phyloP scores from a whole-genome alignment of 2,113 vertebrate genomes.

The Herpetotheres cachinnans region DNA sequence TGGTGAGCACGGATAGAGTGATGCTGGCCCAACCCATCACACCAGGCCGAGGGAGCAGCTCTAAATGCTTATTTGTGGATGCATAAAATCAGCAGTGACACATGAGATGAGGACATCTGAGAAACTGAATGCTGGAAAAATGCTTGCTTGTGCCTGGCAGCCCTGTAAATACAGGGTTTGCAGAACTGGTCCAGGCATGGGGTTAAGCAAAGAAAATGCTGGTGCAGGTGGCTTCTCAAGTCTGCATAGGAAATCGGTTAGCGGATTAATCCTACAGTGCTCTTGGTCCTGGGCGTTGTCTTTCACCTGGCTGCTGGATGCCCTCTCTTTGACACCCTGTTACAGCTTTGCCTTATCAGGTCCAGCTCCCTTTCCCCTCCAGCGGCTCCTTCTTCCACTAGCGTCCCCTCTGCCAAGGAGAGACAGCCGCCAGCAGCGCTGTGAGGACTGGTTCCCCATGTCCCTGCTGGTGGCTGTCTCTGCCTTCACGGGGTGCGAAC shows the following conservation, averaged over 20 bases:
- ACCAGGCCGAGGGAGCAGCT: not conserved
- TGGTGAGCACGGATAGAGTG: not conserved
- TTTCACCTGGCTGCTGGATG: not conserved
- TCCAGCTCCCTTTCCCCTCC: not conserved
- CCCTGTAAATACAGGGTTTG: not conserved
- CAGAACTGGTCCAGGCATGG: not conserved
- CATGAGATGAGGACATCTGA: not conserved
- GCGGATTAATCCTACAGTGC: not conserved
- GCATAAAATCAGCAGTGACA: not conserved
- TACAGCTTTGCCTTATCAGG: not conserved
- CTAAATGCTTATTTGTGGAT: not conserved
- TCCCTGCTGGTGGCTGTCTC: not conserved
- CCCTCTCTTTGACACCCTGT: not conserved
- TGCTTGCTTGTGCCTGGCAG: not conserved
- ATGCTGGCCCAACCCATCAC: not conserved
- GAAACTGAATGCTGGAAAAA: not conserved
- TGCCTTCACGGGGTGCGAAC: not conserved
- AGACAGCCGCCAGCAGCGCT: not conserved
- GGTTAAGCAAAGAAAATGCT: not conserved
- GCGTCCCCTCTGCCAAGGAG: not conserved
- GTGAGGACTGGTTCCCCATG: accelerated
- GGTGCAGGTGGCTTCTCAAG: not conserved
- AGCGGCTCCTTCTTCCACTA: not conserved
- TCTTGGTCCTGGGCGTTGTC: not conserved
- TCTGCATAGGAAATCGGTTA: not conserved